Base-by-base conservation (phyloP, 2,113 vertebrate genomes). In the Cryptoleucopteryx plumbea region DNA sequence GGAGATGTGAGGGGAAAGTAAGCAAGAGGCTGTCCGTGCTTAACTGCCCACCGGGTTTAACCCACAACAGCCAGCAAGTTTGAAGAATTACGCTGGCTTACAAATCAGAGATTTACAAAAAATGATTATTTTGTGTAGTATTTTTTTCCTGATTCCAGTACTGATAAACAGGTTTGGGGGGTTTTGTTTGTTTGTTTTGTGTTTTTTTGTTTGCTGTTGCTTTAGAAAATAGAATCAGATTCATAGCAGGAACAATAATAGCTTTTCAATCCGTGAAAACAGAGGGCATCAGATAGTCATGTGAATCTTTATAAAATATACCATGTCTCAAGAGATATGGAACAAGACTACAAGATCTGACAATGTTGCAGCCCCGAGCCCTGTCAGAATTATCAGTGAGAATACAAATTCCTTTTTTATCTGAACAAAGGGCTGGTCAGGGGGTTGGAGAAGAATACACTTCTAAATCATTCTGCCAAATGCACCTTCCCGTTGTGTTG, bases 81-180 rank as follows among this genome's bases (percentile, higher is more conserved):
- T 79, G 32, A 83, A 43, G 21, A 77, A 61, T 15, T 55, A 10
- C 5, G 19, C 1, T 36, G 23, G 4, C 3, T 70, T 58, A 53
- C 8, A 82, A 77, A 62, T 31, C 14, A 53, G 43, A 56, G 3
- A 47, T 73, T 13, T 7, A 10, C 3, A 56, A 75, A 59, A 31
- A 7, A 7, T 4, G 0, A 38, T 10, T 0, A 12, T 71, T 61
- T 61, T 19, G 0, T 40, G 5, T 31, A 45, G 14, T 12, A 7
- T 34, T 29, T 48, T 71, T 84, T 56, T 56, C 9, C 9, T 62
- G 10, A 58, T 79, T 84, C 29, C n/a, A 62, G 50, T 75, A 62
- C 1, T 56, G 6, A 50, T 62, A 25, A 40, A 48, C 23, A 36
- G 0, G 2, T 27, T 58, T 16, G 9, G 10, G 10, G 9, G n/a